A percentile compares a stretch with the other conserved stretches of the same genome.
These are phyloP conservation scores for Leptoteleia sp. DNA, from an alignment of 1,140 invertebrate species.

Conservation along the genomic window DNA sequence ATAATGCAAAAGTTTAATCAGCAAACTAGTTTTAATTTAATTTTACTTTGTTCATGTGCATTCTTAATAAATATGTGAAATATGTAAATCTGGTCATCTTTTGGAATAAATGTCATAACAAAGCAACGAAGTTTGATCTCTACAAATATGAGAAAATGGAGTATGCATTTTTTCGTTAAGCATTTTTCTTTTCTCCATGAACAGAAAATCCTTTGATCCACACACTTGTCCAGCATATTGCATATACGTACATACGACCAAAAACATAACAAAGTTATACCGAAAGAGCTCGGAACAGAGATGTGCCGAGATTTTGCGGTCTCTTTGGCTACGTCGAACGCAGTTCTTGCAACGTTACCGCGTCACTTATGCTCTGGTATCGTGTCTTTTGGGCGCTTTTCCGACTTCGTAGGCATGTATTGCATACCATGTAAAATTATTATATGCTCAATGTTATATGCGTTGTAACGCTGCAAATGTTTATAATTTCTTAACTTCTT, in stretches of 20 bases:
- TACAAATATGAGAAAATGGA: slow-evolving; percentile 56
- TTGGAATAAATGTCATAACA: slow-evolving; percentile 29
- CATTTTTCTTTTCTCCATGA: slow-evolving; percentile 48
- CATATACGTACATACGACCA: slow-evolving; percentile 70
- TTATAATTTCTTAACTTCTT: slow-evolving; percentile 47
- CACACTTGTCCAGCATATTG: slow-evolving; percentile 71
- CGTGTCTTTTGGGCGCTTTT: slow-evolving; percentile 48
- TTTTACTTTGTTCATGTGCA: no score
- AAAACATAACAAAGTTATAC: slow-evolving; percentile 80
- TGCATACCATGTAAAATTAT: slow-evolving; percentile 48
- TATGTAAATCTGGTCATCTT: slow-evolving; percentile 25
- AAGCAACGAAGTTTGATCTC: slow-evolving; percentile 44
- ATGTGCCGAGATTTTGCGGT: slow-evolving; percentile 77
- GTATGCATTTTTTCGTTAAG: slow-evolving; percentile 52
- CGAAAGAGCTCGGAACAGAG: slow-evolving; percentile 69
- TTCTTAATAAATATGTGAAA: slow-evolving; percentile 17
- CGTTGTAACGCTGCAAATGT: slow-evolving; percentile 21
- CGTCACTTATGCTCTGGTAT: slow-evolving; percentile 59
- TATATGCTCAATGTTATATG: slow-evolving; percentile 41
- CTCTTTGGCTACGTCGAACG: slow-evolving; percentile 73
- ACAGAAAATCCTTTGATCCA: slow-evolving; percentile 76
- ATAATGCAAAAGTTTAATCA: no score
- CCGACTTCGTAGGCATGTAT: slow-evolving; percentile 42
- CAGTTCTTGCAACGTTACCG: slow-evolving; percentile 65
- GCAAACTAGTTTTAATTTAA: no score